phyloP scores from a whole-genome alignment of 2,888 invertebrate genomes.

The Cheilosia impressa region DNA sequence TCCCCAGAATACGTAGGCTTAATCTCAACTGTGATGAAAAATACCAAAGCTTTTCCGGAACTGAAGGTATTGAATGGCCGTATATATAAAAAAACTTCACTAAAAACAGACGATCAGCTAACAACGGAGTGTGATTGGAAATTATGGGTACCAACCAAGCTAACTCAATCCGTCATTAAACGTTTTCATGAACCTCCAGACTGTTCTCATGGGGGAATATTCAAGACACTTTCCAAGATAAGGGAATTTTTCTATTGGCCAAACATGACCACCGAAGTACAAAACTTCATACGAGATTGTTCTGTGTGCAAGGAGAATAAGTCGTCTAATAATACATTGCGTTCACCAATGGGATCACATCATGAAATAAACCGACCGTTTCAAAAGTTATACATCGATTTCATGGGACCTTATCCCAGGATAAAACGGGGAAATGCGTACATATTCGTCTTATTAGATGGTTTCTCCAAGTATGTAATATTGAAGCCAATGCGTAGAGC shows the following conservation, averaged over 20 bases:
- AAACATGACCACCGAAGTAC: constrained; percentile 1
- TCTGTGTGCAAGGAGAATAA: constrained; percentile 2
- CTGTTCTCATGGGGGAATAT: too few relatives aligned
- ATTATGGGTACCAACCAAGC: too few relatives aligned
- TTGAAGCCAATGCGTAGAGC: constrained; percentile 4
- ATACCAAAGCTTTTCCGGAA: too few relatives aligned
- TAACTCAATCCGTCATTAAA: too few relatives aligned
- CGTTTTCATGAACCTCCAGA: too few relatives aligned
- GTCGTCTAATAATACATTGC: background rate
- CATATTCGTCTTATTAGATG: constrained; percentile 22
- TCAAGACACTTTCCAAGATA: too few relatives aligned
- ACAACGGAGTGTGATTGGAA: too few relatives aligned
- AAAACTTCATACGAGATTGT: background rate
- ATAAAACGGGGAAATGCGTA: constrained; percentile 2
- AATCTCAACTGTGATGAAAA: background rate
- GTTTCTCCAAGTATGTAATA: background rate
- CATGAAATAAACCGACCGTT: background rate
- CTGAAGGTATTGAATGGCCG: too few relatives aligned
- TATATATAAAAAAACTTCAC: too few relatives aligned
- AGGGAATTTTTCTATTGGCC: constrained; percentile 7
- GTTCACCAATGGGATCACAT: background rate
- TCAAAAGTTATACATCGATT: too few relatives aligned
- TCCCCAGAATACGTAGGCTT: background rate
- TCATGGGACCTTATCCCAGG: constrained; percentile 19
- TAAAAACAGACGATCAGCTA: too few relatives aligned